Percentiles rank a stretch among this genome's conserved stretches.
phyloP scores from a whole-genome alignment of 2,113 vertebrate genomes.

The rabbit (Oryctolagus cuniculus) region mOryCun1.1 NC_091432.1:230365001-230365500 shows the following conservation, averaged over 20 bases:
- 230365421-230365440: slow-evolving; percentile 21
- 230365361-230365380: not conserved
- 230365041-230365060: not conserved
- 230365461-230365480: not conserved
- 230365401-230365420: not conserved
- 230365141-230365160: not conserved
- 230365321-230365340: not conserved
- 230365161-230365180: not conserved
- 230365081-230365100: not conserved
- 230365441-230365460: not conserved
- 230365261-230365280: not conserved
- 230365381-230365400: not conserved
- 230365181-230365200: not conserved
- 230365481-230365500: not conserved
- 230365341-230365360: not conserved
- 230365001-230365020: not conserved
- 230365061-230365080: not conserved
- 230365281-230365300: too few species aligned
- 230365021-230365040: not conserved
- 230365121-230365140: not conserved
- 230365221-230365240: not conserved
- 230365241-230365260: too few species aligned
- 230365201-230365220: not conserved
- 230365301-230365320: not conserved
- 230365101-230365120: slow-evolving; percentile 1